A percentile compares a stretch with the other conserved stretches of the same genome.
Conservation (phyloP, 2,888 invertebrate genomes). For the Tolmerus cingulatus region DNA sequence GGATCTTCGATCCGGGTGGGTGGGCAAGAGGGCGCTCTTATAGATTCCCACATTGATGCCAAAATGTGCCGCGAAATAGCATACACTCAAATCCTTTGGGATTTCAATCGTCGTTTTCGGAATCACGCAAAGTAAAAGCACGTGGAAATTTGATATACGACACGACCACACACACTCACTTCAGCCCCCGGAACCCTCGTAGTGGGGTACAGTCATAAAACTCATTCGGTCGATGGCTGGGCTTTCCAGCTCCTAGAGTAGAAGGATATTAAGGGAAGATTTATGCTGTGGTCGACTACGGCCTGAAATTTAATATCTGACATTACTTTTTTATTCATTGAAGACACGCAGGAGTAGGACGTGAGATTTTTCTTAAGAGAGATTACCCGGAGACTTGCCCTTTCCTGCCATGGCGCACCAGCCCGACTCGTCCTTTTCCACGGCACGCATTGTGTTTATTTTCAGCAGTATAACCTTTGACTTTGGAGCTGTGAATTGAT, state of each 20-base stretch:
- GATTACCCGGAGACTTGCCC: not conserved
- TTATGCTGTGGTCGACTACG: constrained; percentile 33
- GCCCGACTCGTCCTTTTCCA: not conserved
- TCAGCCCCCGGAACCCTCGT: not conserved
- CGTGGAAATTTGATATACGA: constrained; percentile 31
- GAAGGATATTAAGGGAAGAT: constrained; percentile 26
- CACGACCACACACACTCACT: not conserved
- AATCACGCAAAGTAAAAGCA: constrained; percentile 34
- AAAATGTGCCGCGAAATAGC: constrained; percentile 31
- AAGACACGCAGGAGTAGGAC: constrained; percentile 18
- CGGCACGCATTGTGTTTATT: constrained; percentile 8
- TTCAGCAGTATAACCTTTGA: constrained; percentile 15
- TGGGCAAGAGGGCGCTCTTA: not conserved
- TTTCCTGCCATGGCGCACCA: not conserved
- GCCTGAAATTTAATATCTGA: constrained; percentile 31
- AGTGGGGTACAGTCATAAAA: not conserved
- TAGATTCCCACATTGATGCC: constrained; percentile 29
- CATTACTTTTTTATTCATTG: constrained; percentile 35
- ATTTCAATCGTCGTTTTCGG: constrained; percentile 32
- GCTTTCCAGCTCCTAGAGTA: constrained; percentile 4
- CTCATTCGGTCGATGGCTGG: not conserved
- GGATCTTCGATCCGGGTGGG: not conserved
- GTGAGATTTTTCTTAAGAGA: constrained; percentile 18
- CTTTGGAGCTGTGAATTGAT: constrained; percentile 11
- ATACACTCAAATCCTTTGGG: constrained; percentile 27